Percentiles rank a stretch among this genome's conserved stretches.
Evolutionary conservation across 2,888 invertebrate species (phyloP).

Genomic region (Agrochola lychnidis): DNA sequence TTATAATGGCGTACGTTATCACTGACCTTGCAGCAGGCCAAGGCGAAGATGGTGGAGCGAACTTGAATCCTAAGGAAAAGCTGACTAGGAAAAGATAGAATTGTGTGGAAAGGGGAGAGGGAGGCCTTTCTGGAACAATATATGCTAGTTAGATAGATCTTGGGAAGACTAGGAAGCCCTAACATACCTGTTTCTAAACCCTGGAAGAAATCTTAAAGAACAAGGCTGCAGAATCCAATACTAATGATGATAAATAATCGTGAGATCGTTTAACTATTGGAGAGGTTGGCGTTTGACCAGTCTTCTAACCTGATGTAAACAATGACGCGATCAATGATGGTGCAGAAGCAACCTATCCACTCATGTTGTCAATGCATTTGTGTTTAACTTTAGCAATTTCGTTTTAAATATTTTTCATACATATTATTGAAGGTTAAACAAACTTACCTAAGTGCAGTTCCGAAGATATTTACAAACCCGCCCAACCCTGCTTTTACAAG

Average conservation of each 20-base stretch:
- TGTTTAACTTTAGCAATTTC: not conserved
- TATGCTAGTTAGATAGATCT: not conserved
- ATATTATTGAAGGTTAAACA: too few species aligned
- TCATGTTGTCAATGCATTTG: not conserved
- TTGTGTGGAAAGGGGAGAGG: not conserved
- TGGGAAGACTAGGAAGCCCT: not conserved
- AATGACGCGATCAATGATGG: not conserved
- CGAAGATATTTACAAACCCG: not conserved
- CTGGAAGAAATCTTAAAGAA: not conserved
- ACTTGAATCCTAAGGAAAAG: not conserved
- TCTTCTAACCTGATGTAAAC: not conserved
- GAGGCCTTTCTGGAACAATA: not conserved
- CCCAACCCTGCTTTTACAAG: not conserved
- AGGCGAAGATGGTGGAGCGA: not conserved
- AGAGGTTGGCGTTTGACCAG: not conserved
- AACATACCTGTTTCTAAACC: not conserved
- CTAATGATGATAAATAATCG: not conserved
- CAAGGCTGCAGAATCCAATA: not conserved
- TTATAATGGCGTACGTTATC: not conserved
- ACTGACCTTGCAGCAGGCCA: not conserved
- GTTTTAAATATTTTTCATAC: too few species aligned
- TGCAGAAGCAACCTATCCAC: not conserved
- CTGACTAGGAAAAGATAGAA: not conserved
- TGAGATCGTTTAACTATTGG: not conserved
- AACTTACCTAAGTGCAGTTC: not conserved